A percentile compares a stretch with the other conserved stretches of the same genome.
These are phyloP conservation scores for Hippolais icterina DNA, from an alignment of 2,113 vertebrate species.

Conservation along the genomic window DNA sequence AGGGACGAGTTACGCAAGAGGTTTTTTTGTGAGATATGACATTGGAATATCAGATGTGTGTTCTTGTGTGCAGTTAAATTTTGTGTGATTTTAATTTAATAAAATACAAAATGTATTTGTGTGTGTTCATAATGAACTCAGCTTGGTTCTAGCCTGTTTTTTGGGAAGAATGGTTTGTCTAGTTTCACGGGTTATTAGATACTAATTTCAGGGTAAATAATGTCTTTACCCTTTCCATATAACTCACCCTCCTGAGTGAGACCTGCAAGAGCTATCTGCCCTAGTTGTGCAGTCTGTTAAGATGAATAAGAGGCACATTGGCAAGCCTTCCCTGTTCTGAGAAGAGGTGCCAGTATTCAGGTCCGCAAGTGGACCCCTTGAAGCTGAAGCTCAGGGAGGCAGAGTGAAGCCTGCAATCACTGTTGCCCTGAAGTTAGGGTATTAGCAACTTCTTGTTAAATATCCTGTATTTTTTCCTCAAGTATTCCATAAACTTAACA, in stretches of 20 bases:
- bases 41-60: slow-evolving; percentile 19
- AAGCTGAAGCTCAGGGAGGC: neutral
- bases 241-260: neutral
- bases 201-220: neutral
- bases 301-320: neutral
- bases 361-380: neutral
- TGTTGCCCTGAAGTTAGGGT: neutral
- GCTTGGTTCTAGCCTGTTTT: neutral
- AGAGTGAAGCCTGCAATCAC: neutral
- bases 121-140: neutral
- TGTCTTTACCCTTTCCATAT: neutral
- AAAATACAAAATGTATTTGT: slow-evolving; percentile 22
- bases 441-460: neutral
- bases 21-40: slow-evolving; percentile 19
- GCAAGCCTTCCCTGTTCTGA: neutral
- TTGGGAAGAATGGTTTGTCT: neutral
- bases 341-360: neutral
- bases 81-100: slow-evolving; percentile 66
- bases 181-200: neutral
- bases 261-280: neutral
- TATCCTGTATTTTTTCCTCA: neutral
- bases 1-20: slow-evolving; percentile 6
- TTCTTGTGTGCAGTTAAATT: slow-evolving; percentile 47
- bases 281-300: neutral
- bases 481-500: neutral